Evolutionary conservation across 2,113 vertebrate genomes (phyloP).

Genomic region (Mustela lutreola): DNA sequence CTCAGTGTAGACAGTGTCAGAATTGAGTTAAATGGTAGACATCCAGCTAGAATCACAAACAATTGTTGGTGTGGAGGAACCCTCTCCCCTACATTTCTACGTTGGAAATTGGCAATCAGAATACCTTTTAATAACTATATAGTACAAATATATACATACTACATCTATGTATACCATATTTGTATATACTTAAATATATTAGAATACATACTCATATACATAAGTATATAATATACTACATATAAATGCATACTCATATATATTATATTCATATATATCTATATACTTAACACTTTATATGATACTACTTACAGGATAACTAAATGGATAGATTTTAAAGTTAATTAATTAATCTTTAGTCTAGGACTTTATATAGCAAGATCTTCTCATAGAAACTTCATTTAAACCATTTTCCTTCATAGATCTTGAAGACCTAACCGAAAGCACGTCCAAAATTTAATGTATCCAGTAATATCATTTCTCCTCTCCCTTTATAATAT

Average conservation of each 20-base stretch:
- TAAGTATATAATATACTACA: background rate
- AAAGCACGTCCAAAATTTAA: constrained; percentile 2
- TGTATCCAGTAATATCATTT: background rate
- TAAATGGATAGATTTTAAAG: background rate
- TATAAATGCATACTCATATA: background rate
- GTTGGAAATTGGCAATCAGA: background rate
- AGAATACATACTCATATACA: background rate
- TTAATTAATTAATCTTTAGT: background rate
- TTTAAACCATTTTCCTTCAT: background rate
- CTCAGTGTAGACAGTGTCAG: background rate
- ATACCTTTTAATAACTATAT: background rate
- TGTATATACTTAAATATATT: background rate
- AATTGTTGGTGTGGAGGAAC: background rate
- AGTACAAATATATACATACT: background rate
- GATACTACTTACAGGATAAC: background rate
- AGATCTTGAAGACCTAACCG: background rate
- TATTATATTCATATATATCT: background rate
- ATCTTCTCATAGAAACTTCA: background rate
- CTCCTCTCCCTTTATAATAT: background rate
- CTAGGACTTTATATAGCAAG: background rate
- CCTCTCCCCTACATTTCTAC: background rate
- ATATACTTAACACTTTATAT: no score
- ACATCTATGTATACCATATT: background rate
- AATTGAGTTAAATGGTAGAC: background rate
- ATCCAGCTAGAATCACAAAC: background rate